Conservation (phyloP, 2,888 invertebrate species). For the Tinea pellionella region DNA sequence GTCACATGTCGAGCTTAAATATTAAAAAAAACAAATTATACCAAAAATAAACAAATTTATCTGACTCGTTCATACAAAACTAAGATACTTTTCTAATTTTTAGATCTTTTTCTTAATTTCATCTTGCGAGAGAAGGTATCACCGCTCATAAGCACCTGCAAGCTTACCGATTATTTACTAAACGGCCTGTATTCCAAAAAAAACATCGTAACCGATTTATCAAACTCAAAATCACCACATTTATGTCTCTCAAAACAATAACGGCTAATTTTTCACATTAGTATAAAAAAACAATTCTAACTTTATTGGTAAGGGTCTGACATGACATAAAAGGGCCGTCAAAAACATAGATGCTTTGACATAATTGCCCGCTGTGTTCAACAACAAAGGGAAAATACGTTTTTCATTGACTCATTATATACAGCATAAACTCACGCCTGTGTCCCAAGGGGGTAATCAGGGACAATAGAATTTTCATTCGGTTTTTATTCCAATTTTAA, state of each 20-base stretch:
- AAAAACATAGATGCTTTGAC: conserved; percentile 27
- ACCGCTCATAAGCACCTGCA: no score
- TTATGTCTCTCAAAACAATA: not conserved
- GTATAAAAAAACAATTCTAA: conserved; percentile 7
- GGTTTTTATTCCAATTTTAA: no score
- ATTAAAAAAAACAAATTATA: no score
- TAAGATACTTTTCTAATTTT: no score
- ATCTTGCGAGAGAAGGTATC: no score
- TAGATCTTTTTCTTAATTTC: no score
- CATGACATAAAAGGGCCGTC: conserved; percentile 28
- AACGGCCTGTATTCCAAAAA: no score
- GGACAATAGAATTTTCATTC: no score
- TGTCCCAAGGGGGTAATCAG: not conserved
- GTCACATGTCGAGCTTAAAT: no score
- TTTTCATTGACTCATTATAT: conserved; percentile 8
- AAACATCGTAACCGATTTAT: not conserved
- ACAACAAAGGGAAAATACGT: conserved; percentile 10
- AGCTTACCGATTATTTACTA: no score
- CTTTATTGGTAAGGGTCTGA: conserved; percentile 9
- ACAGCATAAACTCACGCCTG: not conserved
- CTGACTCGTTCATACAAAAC: no score
- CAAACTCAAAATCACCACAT: not conserved
- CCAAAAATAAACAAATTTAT: no score
- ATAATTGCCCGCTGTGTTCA: conserved; percentile 22
- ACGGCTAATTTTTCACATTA: conserved; percentile 12